Evolutionary conservation across 2,888 invertebrate genomes (phyloP).

Genomic region (Antheraea assamensis): DNA sequence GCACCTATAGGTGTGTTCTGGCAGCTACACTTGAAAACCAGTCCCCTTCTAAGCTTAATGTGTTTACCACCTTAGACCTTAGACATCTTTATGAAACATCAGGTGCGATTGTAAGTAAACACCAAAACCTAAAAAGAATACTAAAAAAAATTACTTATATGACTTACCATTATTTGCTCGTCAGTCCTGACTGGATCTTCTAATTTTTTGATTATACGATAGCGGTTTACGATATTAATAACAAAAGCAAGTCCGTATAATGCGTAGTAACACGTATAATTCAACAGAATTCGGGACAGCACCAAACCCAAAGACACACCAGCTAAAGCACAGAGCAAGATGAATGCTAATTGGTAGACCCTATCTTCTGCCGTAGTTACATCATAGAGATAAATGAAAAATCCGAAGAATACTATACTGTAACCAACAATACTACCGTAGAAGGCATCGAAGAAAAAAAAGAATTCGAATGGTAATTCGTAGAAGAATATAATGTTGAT

Average conservation of each 20-base stretch:
- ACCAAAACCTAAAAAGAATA: too few species aligned
- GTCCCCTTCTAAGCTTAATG: too few species aligned
- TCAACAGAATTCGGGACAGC: background rate
- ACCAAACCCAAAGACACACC: background rate
- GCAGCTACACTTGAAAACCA: too few species aligned
- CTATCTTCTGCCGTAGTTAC: background rate
- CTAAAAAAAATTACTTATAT: too few species aligned
- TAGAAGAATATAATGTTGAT: background rate
- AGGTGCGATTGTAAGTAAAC: too few species aligned
- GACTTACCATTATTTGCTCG: slow-evolving; percentile 9
- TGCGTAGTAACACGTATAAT: background rate
- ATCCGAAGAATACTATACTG: background rate
- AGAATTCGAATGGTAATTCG: slow-evolving; percentile 1
- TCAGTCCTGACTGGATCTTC: background rate
- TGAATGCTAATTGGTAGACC: background rate
- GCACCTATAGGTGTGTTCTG: too few species aligned
- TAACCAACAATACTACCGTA: slow-evolving; percentile 7
- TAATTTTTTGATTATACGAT: background rate
- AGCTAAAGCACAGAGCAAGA: background rate
- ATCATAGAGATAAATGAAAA: background rate
- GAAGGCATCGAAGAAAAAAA: background rate
- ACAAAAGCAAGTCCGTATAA: background rate
- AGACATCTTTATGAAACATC: too few species aligned
- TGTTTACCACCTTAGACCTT: too few species aligned
- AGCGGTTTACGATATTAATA: background rate